Percentiles rank a stretch among this genome's conserved stretches.
phyloP scores from a whole-genome alignment of 53 echinoderm and acorn worm species.

The Pentamera pediparva region DNA sequence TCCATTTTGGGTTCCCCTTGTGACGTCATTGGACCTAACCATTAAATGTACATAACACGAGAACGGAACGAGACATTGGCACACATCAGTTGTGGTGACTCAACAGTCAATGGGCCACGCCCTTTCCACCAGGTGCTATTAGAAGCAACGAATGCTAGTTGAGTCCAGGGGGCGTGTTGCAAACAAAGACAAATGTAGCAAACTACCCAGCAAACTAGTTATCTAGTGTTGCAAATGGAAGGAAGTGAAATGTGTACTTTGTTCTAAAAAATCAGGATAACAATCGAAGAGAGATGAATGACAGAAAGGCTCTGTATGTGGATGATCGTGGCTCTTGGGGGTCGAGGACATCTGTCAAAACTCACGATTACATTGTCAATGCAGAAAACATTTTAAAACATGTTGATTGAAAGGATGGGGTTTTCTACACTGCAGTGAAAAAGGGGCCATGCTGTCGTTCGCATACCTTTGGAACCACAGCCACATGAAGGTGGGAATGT shows the following conservation, averaged over 20 bases:
- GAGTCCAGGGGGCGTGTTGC: neutral
- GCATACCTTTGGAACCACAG: neutral
- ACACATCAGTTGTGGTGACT: too few relatives aligned
- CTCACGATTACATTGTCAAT: slow-evolving; percentile 4
- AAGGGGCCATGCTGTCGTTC: too few relatives aligned
- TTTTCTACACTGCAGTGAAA: neutral
- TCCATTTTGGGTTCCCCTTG: too few relatives aligned
- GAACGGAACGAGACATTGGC: too few relatives aligned
- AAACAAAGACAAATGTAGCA: neutral
- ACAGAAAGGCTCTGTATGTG: neutral
- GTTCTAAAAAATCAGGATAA: neutral
- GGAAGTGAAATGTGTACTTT: neutral
- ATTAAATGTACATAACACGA: too few relatives aligned
- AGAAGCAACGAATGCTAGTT: neutral
- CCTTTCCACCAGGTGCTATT: neutral
- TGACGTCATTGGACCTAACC: too few relatives aligned
- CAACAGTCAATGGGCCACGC: too few relatives aligned
- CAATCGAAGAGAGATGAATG: neutral
- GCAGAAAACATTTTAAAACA: neutral
- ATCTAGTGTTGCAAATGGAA: neutral
- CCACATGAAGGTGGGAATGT: slow-evolving; percentile 3
- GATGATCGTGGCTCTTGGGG: slow-evolving; percentile 24
- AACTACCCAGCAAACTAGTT: neutral
- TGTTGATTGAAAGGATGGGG: neutral
- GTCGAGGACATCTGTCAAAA: neutral